Conservation (phyloP, 2,113 vertebrate species). For the Cyprinodon tularosa region DNA sequence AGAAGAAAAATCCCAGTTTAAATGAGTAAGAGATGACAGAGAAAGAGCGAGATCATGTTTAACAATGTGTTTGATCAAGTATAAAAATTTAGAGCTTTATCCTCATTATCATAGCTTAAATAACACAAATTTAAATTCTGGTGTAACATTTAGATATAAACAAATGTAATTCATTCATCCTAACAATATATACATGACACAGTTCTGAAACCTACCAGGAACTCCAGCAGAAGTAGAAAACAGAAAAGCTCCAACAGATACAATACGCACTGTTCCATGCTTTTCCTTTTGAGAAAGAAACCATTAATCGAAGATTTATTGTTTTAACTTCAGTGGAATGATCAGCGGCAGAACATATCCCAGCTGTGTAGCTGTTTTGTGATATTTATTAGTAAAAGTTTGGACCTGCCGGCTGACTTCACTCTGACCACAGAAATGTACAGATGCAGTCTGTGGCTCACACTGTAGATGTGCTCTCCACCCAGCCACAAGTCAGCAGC, state of each 20-base stretch:
- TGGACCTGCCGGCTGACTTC: neutral
- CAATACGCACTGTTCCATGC: neutral
- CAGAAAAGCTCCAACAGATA: too few relatives aligned
- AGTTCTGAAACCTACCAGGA: neutral
- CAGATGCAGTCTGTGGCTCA: neutral
- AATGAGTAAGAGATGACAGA: too few relatives aligned
- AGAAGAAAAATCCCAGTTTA: too few relatives aligned
- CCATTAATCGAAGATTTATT: neutral
- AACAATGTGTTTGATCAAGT: too few relatives aligned
- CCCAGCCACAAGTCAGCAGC: constrained; percentile 2
- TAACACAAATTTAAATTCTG: neutral
- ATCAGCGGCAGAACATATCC: neutral
- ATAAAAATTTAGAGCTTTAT: too few relatives aligned
- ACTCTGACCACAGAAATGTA: neutral
- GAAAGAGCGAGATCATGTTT: too few relatives aligned
- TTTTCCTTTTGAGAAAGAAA: neutral
- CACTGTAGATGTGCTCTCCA: neutral
- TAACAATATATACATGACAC: neutral
- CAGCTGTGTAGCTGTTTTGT: neutral
- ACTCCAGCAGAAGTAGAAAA: neutral
- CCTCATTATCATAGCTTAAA: too few relatives aligned
- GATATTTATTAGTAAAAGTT: neutral
- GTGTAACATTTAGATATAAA: neutral
- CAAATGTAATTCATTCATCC: neutral
- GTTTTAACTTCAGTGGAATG: neutral